Base-by-base conservation (phyloP, 2,888 invertebrate genomes). In the Parelbella ahira region DNA sequence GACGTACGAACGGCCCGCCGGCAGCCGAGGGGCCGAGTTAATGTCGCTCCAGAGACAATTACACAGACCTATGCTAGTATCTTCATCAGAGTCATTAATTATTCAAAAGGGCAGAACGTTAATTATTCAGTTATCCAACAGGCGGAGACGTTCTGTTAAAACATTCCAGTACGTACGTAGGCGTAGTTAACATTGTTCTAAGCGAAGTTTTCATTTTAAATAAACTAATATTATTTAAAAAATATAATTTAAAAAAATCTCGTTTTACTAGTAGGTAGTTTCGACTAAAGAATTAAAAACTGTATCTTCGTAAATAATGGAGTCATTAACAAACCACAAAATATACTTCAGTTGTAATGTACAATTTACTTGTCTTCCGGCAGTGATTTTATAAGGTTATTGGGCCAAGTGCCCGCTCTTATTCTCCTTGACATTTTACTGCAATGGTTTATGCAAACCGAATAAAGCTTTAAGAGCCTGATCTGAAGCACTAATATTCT, bases 281-380 rank as follows among this genome's bases (percentile, higher is more conserved):
- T n/a, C n/a, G n/a, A n/a, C n/a, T n/a, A n/a, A n/a, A n/a, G n/a
- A n/a, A n/a, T n/a, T n/a, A n/a, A n/a, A n/a, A n/a, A n/a, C n/a
- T n/a, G n/a, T n/a, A n/a, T n/a, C n/a, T n/a, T n/a, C n/a, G n/a
- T n/a, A n/a, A n/a, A n/a, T n/a, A n/a, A n/a, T n/a, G n/a, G n/a
- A n/a, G 6, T 5, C 8, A 64, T 59, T 56, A 51, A 63, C 64
- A 60, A 61, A 54, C 50, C 49, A 45, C 51, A 51, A 53, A 55
- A 57, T 56, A 54, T 5, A 3, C n/a, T n/a, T n/a, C n/a, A n/a
- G n/a, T n/a, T n/a, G n/a, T 38, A 29, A 20, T 29, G 38, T 56
- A 50, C 28, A 37, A 53, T 56, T 61, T 59, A 68, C 73, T 58
- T 58, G 61, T 75, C 67, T 72, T 65, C n/a, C 47, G 48, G 52